Percentiles rank a stretch among this genome's conserved stretches.
Evolutionary conservation across 2,888 invertebrate species (phyloP).

Genomic region (Dolichopus griseipennis): DNA sequence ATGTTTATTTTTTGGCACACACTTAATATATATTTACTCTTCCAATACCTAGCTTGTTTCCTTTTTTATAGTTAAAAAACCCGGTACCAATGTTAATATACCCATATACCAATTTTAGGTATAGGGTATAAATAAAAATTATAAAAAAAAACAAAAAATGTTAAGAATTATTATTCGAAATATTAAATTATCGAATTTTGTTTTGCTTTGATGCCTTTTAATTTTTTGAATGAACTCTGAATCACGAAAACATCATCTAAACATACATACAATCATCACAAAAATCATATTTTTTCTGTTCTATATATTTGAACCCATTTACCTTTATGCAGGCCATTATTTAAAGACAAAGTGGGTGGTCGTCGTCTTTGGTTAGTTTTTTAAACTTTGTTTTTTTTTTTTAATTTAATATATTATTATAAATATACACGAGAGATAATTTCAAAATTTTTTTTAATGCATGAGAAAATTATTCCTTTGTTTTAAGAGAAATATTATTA

Average conservation of each 20-base stretch:
- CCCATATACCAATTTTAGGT: no score
- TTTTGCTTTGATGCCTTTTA: no score
- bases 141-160: not conserved
- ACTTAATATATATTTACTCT: no score
- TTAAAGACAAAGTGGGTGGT: conserved; percentile 3
- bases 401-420: no score
- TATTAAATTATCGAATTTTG: not conserved
- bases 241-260: not conserved
- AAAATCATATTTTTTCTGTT: not conserved
- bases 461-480: not conserved
- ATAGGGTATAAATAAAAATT: no score
- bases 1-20: no score
- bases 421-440: no score
- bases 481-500: not conserved
- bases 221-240: not conserved
- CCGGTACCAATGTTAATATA: no score
- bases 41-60: no score
- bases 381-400: not conserved
- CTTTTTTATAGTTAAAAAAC: no score
- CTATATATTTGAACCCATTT: not conserved
- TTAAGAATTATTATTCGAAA: not conserved
- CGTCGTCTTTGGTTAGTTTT: not conserved
- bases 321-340: not conserved
- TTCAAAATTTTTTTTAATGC: no score
- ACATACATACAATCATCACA: not conserved